A percentile compares a stretch with the other conserved stretches of the same genome.
Conservation (phyloP, 2,797 vertebrate genomes). For the Brachymystax lenok region DNA sequence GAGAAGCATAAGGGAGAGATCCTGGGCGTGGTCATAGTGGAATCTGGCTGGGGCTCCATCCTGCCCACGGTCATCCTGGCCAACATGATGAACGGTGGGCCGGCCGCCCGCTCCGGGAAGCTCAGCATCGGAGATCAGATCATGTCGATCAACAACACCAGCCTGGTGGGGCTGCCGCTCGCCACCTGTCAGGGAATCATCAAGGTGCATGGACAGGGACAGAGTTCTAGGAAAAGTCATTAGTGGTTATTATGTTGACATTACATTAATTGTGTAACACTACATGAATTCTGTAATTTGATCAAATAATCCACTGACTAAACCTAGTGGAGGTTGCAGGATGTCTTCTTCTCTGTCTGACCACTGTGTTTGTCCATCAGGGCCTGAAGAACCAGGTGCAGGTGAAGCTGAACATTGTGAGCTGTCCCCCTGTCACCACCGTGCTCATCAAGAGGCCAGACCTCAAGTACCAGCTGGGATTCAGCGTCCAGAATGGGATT, state of each 20-base stretch:
- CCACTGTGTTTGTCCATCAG: constrained; percentile 67
- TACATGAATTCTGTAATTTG: neutral
- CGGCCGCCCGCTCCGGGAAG: constrained; percentile 94
- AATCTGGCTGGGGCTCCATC: constrained; percentile 99
- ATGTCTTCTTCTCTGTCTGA: neutral
- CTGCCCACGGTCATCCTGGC: constrained; percentile 97
- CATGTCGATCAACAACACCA: constrained; percentile 99
- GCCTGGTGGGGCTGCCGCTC: constrained; percentile 95
- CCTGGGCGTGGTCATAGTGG: constrained; percentile 96
- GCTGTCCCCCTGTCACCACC: constrained; percentile 97
- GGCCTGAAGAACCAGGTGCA: constrained; percentile 98
- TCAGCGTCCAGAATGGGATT: constrained; percentile 99
- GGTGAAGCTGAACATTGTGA: constrained; percentile 98
- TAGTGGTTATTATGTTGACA: neutral
- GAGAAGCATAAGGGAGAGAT: constrained; percentile 98
- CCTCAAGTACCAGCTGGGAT: constrained; percentile 98
- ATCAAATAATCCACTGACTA: neutral
- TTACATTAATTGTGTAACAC: no score
- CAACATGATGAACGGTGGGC: constrained; percentile 99
- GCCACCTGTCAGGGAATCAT: constrained; percentile 99
- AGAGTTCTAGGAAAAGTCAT: neutral
- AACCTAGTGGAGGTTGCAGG: no score
- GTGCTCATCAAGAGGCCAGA: constrained; percentile 99
- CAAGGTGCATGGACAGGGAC: constrained; percentile 81
- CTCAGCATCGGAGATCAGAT: constrained; percentile 99